phyloP scores from a whole-genome alignment of 2,797 vertebrate genomes.

The Otolemur crassicaudatus region DNA sequence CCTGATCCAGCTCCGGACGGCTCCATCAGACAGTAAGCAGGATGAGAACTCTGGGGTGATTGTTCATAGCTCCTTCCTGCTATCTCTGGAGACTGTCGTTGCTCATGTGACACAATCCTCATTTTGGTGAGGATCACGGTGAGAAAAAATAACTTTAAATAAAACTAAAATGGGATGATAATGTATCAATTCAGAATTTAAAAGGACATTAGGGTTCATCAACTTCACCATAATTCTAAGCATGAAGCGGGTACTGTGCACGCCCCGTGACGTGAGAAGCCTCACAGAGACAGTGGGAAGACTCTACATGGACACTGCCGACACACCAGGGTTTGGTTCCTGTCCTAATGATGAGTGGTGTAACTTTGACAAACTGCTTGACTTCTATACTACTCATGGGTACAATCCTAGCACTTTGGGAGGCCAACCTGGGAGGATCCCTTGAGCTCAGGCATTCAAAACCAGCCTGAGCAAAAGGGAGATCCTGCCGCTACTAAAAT shows the following conservation, averaged over 20 bases:
- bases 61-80: neutral
- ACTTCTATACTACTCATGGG: neutral
- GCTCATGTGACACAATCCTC: neutral
- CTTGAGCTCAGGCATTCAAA: too few relatives aligned
- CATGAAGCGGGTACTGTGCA: accelerated
- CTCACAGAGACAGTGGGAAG: accelerated
- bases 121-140: neutral
- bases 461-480: too few relatives aligned
- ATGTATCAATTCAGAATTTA: neutral
- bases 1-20: accelerated
- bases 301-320: accelerated
- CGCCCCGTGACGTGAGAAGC: accelerated
- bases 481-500: too few relatives aligned
- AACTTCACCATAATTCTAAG: too few relatives aligned
- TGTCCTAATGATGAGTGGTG: neutral
- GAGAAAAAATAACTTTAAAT: neutral
- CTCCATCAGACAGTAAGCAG: neutral
- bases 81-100: neutral
- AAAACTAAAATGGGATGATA: neutral
- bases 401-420: neutral
- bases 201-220: neutral
- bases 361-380: neutral
- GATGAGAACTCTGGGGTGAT: neutral
- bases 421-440: too few relatives aligned
- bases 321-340: accelerated